Evolutionary conservation across 2,888 invertebrate species (phyloP), one percentile per base, ranked within the genome.

Genomic region (Eristalinus aeneus): DNA sequence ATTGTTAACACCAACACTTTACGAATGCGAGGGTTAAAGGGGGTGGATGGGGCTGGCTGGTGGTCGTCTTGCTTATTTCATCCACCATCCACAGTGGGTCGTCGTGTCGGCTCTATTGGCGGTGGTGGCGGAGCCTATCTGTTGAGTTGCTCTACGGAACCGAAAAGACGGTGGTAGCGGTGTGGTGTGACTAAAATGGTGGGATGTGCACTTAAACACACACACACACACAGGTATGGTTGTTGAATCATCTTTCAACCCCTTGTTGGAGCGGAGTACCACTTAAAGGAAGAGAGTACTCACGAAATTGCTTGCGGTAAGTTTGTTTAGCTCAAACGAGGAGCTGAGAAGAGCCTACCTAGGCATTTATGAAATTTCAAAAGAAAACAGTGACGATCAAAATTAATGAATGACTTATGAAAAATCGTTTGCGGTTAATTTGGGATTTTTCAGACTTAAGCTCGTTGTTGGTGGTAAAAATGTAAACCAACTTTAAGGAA

Each of bases 1-100:
- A 86, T 86, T 86, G 86, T 86, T 86, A 86, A 71, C 77, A 86
- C 82, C 77, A 77, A 74, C 77, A 74, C 77, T 85, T 81, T 81
- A 77, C 53, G 61, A 82, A 76, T 36, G 58, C 67, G 56, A 9
- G 53, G 34, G 46, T 69, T 61, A 54, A 81, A 16, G 39, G 76
- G 39, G 76, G 71, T 23, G 72, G 72, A 5, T n/a, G 46, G 8
- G n/a, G 39, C 4, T 16, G 16, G 46, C 0, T 16, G 16, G 6
- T 46, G 46, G 46, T 16, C 46, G 46, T 16, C 16, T 16, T 16
- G 46, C 46, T 46, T 16, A 16, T 27, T 27, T 60, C 31, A 60
- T 60, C 27, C 16, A 12, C 12, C 27, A 23, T 11, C n/a, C 27
- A 5, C 8, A 11, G 12, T 12, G 20, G 61, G 74, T 67, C 23